Base-by-base conservation (phyloP, 2,797 vertebrate genomes). In the Acanthopagrus latus region DNA sequence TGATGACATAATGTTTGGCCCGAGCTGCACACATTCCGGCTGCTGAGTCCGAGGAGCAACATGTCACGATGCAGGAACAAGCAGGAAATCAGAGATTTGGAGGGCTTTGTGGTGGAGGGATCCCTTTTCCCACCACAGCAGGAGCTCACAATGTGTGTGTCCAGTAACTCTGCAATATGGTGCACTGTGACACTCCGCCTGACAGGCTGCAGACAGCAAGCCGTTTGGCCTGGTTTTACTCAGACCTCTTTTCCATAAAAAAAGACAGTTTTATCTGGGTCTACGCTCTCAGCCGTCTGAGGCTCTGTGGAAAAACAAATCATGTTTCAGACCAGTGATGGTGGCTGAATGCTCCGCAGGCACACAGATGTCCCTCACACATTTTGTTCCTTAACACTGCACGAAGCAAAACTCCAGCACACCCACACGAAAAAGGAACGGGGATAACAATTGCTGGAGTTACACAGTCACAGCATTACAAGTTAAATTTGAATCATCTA, bases 1-100 rank as follows among this genome's bases (percentile, higher is more conserved):
- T 73, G 62, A 80, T 85, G 82, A 83, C 59, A 74, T 78, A 67
- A 74, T 79, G 69, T 76, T 79, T 78, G 81, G 51, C 27, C 46
- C 68, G 67, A 67, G 12, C 6, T 21, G 58, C 55, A 56, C 67
- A 81, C 83, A 92, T 93, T 93, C 90, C 85, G 81, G 52, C 52
- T 58, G 74, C 71, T 60, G 69, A 9, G 76, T 90, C 73, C 64
- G 62, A 76, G 65, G 66, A 81, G 81, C 89, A 88, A 79, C 86
- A 86, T 81, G 89, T 74, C 78, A 68, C 41, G 68, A 77, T 83
- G 58, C 70, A 73, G 62, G 74, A 83, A 68, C 66, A 72, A 76
- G 50, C 64, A 74, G 75, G 81, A 83, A 66, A 87, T 87, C 62
- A 87, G 63, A 74, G 43, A 77, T 86, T 74, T 80, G 82, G 70